Conservation (phyloP, 2,797 vertebrate species). For the Taeniopygia guttata region DNA sequence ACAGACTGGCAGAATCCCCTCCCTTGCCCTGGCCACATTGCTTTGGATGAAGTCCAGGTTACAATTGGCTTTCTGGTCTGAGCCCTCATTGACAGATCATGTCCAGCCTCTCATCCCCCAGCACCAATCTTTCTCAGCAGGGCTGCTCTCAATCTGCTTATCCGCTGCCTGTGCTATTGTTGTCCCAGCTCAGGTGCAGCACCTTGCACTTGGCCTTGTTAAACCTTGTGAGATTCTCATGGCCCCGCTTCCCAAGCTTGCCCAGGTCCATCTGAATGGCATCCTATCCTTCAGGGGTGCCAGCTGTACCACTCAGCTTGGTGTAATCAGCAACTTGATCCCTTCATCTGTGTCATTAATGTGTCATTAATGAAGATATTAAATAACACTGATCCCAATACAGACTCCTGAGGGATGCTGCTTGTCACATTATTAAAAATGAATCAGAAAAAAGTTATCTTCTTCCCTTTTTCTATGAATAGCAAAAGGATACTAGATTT, state of each 20-base stretch:
- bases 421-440: background rate
- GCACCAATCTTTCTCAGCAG: accelerated
- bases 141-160: background rate
- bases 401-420: background rate
- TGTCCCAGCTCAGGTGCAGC: background rate
- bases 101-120: background rate
- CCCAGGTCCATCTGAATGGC: background rate
- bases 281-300: background rate
- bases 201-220: background rate
- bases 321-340: background rate
- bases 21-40: background rate
- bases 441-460: background rate
- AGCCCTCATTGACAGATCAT: background rate
- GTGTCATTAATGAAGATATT: background rate
- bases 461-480: background rate
- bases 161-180: background rate
- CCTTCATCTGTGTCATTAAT: background rate
- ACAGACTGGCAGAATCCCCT: background rate
- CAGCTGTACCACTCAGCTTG: background rate
- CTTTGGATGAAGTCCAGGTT: background rate
- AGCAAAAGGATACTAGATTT: background rate
- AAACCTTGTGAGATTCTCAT: background rate
- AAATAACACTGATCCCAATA: too few relatives aligned
- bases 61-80: too few relatives aligned
- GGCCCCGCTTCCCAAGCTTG: background rate